These are phyloP conservation scores for Ganaspis sp. DNA, from an alignment of 1,140 invertebrate genomes.

Conservation along the genomic window DNA sequence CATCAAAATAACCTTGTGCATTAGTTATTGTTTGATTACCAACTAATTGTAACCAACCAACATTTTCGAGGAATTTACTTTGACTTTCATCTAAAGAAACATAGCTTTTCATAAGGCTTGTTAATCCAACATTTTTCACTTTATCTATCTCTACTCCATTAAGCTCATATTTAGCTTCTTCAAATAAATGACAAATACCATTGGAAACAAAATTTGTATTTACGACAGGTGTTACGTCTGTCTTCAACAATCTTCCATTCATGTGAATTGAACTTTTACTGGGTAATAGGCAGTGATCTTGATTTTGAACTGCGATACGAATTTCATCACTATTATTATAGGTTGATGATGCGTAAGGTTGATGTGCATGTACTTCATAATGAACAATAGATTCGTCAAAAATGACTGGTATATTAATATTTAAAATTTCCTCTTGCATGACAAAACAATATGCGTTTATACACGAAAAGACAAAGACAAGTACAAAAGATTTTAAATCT, in stretches of 20 bases:
- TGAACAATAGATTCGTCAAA: constrained; percentile 59
- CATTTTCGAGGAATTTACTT: constrained; percentile 50
- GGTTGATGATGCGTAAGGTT: constrained; percentile 56
- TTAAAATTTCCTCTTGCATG: constrained; percentile 4
- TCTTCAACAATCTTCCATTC: constrained; percentile 47
- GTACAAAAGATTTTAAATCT: neutral
- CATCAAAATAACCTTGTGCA: constrained; percentile 46
- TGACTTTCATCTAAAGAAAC: constrained; percentile 50
- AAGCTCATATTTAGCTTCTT: constrained; percentile 73
- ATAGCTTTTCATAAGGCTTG: too few species aligned
- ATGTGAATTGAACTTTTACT: constrained; percentile 62
- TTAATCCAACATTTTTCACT: too few species aligned
- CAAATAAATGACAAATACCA: constrained; percentile 68
- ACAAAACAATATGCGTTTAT: neutral
- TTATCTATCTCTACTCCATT: constrained; percentile 62
- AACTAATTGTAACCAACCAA: constrained; percentile 49
- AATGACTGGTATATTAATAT: neutral
- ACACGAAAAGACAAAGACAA: neutral
- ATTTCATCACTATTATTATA: too few species aligned
- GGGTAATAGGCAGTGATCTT: too few species aligned
- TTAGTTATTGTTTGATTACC: constrained; percentile 50
- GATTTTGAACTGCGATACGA: too few species aligned
- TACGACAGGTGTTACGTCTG: neutral
- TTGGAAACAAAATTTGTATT: constrained; percentile 64
- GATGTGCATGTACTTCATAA: constrained; percentile 61